Evolutionary conservation across 2,888 invertebrate genomes (phyloP).

Genomic region (Lamellibrachia satsuma): DNA sequence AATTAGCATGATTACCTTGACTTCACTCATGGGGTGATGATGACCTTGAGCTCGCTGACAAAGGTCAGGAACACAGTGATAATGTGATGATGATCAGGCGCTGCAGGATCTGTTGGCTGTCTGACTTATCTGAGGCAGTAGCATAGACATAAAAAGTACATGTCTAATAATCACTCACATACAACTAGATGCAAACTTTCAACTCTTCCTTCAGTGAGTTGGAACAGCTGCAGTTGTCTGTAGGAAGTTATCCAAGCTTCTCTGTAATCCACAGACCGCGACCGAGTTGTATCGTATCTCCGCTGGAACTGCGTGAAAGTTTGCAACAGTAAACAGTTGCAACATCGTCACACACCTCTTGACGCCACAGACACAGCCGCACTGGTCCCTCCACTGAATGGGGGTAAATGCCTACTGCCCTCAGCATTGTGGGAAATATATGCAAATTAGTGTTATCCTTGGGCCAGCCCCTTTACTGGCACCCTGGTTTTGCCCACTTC

Average conservation of each 20-base stretch:
- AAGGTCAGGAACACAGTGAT: too few relatives aligned
- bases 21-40: too few relatives aligned
- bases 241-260: background rate
- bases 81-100: too few relatives aligned
- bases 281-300: background rate
- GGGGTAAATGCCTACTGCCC: background rate
- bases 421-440: conserved; percentile 4
- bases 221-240: background rate
- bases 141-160: background rate
- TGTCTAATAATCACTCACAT: background rate
- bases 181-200: background rate
- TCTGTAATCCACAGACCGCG: background rate
- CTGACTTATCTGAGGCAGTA: too few relatives aligned
- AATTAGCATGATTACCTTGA: too few relatives aligned
- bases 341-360: background rate
- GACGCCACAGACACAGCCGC: background rate
- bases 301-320: background rate
- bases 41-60: too few relatives aligned
- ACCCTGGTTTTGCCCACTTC: background rate
- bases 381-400: background rate
- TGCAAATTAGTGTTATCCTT: background rate
- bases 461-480: background rate
- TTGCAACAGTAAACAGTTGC: conserved; percentile 3
- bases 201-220: background rate
- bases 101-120: too few relatives aligned